Percentiles rank a stretch among this genome's conserved stretches.
Evolutionary conservation across 35 echinoderm and acorn worm genomes (phyloP).

Genomic region (Patiria miniata): DNA sequence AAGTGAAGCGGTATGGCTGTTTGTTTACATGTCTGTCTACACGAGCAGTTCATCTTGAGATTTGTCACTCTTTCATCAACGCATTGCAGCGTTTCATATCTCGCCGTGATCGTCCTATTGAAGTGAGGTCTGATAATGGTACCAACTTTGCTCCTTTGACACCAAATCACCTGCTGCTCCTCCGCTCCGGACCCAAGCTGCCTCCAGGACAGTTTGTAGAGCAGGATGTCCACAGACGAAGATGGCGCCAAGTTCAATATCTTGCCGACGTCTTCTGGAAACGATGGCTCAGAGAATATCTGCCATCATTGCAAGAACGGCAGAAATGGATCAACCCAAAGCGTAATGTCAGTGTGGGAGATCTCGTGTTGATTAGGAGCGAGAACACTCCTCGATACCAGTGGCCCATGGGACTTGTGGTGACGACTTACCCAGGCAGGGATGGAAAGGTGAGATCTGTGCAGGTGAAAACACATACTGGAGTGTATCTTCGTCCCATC

Average conservation of each 20-base stretch:
- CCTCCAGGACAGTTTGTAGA: neutral
- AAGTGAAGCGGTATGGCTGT: no score
- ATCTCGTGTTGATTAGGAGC: slow-evolving; percentile 36
- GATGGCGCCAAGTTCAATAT: slow-evolving; percentile 38
- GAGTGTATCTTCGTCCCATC: neutral
- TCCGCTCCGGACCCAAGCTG: neutral
- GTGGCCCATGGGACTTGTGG: slow-evolving; percentile 28
- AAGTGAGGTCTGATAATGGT: neutral
- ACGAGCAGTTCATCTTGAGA: no score
- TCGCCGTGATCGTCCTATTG: no score
- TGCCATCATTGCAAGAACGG: neutral
- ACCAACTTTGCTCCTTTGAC: slow-evolving; percentile 13
- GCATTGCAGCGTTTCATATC: no score
- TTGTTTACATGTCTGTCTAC: no score
- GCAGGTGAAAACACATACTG: slow-evolving; percentile 23
- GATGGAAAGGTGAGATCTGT: slow-evolving; percentile 25
- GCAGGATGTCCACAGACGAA: neutral
- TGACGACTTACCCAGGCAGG: slow-evolving; percentile 14
- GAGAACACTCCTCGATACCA: neutral
- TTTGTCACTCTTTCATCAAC: no score
- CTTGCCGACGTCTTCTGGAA: slow-evolving; percentile 31
- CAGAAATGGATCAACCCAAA: slow-evolving; percentile 32
- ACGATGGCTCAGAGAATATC: slow-evolving; percentile 9
- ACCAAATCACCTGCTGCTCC: slow-evolving; percentile 28
- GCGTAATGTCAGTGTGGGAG: neutral